These are phyloP conservation scores for Lutjanus erythropterus DNA, from an alignment of 2,113 vertebrate species.

Conservation along the genomic window DNA sequence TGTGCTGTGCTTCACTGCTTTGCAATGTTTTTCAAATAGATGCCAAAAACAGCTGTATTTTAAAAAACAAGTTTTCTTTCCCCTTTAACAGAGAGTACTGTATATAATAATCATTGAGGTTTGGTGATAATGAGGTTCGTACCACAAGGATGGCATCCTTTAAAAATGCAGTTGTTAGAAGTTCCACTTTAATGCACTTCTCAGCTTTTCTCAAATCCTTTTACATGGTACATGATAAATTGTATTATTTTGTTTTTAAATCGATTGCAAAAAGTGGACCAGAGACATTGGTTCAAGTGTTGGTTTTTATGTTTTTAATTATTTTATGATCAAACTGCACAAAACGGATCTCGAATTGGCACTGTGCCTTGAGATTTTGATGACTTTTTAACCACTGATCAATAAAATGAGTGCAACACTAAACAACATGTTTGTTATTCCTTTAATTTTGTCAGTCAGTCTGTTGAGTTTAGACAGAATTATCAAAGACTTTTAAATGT, in stretches of 20 bases:
- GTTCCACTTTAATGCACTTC: slow-evolving; percentile 78
- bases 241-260: slow-evolving; percentile 73
- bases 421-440: slow-evolving; percentile 72
- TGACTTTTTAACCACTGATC: slow-evolving; percentile 88
- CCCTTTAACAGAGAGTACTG: slow-evolving; percentile 58
- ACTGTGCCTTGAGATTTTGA: slow-evolving; percentile 76
- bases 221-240: slow-evolving; percentile 79
- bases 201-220: slow-evolving; percentile 66
- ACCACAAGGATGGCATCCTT: slow-evolving; percentile 36
- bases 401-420: slow-evolving; percentile 86
- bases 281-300: slow-evolving; percentile 72
- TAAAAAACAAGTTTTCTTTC: slow-evolving; percentile 31
- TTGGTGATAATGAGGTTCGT: slow-evolving; percentile 33
- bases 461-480: slow-evolving; percentile 10
- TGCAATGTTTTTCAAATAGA: slow-evolving; percentile 65
- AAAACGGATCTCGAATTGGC: slow-evolving; percentile 73
- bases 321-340: slow-evolving; percentile 86
- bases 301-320: slow-evolving; percentile 76
- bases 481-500: slow-evolving; percentile 11
- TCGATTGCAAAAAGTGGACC: slow-evolving; percentile 66
- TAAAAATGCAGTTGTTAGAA: slow-evolving; percentile 54
- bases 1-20: slow-evolving; percentile 71
- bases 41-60: slow-evolving; percentile 70
- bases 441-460: slow-evolving; percentile 43
- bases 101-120: slow-evolving; percentile 47